Conservation (phyloP, 1,140 invertebrate genomes). For the Bombus waltoni region DNA sequence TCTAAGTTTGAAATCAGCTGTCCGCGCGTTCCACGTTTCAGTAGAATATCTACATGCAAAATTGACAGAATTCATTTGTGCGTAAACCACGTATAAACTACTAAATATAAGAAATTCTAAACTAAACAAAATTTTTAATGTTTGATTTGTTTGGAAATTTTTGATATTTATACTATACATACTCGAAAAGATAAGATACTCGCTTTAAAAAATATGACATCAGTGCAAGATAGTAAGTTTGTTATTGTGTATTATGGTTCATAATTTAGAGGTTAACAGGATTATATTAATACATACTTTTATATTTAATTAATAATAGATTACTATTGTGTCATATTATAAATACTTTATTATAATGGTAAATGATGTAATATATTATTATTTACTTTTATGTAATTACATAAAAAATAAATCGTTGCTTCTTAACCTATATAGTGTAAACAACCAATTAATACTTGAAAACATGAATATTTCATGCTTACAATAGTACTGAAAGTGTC, state of each 20-base stretch:
- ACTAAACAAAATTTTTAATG: not conserved
- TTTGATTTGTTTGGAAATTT: not conserved
- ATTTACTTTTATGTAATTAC: not conserved
- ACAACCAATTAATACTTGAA: not conserved
- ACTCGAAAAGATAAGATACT: not conserved
- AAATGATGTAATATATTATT: not conserved
- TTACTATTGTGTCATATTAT: constrained; percentile 79
- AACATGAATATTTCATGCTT: not conserved
- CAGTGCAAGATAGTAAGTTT: constrained; percentile 74
- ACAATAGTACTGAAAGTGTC: not conserved
- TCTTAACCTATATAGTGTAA: constrained; percentile 26
- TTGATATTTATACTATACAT: not conserved
- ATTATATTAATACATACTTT: not conserved
- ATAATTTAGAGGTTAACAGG: constrained; percentile 33
- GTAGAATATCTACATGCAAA: not conserved
- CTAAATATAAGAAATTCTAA: not conserved
- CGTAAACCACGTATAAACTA: not conserved
- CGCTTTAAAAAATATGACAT: constrained; percentile 58
- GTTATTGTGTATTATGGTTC: not conserved
- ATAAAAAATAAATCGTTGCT: not conserved
- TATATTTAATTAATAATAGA: constrained; percentile 43
- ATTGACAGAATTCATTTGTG: not conserved
- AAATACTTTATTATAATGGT: not conserved
- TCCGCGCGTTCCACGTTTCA: constrained; percentile 30
- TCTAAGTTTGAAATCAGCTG: constrained; percentile 47